These are phyloP conservation scores for Phalacrocorax pelagicus DNA, from an alignment of 2,113 vertebrate genomes.

Conservation along the genomic window DNA sequence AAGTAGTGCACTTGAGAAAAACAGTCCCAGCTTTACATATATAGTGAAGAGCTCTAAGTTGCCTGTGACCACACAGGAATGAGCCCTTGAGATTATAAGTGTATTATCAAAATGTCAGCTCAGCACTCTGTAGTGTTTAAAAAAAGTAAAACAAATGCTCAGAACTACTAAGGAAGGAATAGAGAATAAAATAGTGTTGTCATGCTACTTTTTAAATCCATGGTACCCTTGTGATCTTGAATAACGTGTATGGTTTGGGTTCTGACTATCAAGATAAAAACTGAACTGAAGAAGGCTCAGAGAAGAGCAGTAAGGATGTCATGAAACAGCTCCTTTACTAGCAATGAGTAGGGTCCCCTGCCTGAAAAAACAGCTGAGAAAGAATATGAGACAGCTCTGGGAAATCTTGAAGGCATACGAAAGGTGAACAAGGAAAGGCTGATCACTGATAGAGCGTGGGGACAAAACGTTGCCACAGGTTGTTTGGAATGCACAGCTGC, in stretches of 20 bases:
- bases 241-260: neutral
- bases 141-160: neutral
- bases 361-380: neutral
- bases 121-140: neutral
- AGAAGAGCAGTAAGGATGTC: neutral
- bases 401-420: neutral
- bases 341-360: neutral
- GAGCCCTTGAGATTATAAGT: neutral
- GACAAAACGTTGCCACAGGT: accelerated
- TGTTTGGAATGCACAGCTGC: neutral
- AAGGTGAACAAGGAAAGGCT: neutral
- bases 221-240: neutral
- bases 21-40: neutral
- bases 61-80: neutral
- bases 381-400: neutral
- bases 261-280: neutral
- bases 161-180: neutral
- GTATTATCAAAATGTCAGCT: neutral
- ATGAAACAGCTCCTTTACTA: neutral
- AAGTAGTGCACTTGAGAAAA: neutral
- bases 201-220: neutral
- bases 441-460: neutral
- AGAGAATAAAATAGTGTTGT: neutral
- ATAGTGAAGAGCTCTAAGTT: neutral
- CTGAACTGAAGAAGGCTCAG: neutral